phyloP scores from a whole-genome alignment of 1,140 invertebrate species.

The Melitaea cinxia region DNA sequence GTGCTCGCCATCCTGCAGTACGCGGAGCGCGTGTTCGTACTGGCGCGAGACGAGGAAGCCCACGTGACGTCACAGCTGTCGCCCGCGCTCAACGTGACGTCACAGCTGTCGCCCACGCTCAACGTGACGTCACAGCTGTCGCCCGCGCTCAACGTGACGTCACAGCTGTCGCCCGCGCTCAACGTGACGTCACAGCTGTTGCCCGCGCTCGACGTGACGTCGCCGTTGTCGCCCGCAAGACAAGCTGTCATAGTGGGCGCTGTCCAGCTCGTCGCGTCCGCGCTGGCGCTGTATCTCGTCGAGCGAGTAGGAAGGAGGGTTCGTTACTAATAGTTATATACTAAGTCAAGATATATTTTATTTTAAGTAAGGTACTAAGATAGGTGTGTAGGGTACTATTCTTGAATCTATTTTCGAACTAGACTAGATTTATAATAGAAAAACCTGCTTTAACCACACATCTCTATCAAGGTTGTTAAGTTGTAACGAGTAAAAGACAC shows the following conservation, averaged over 20 bases:
- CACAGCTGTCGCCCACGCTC: not conserved
- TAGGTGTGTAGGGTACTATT: too few species aligned
- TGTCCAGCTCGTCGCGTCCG: slow-evolving; percentile 26
- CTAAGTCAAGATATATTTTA: too few species aligned
- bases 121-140: slow-evolving; percentile 12
- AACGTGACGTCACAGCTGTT: slow-evolving; percentile 15
- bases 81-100: not conserved
- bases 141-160: slow-evolving; percentile 24
- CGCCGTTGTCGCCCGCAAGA: slow-evolving; percentile 23
- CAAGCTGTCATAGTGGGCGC: slow-evolving; percentile 20
- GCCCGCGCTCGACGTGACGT: too few species aligned
- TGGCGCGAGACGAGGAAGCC: slow-evolving; percentile 41
- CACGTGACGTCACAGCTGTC: not conserved
- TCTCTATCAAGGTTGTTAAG: too few species aligned
- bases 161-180: slow-evolving; percentile 23
- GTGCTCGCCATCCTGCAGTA: slow-evolving; percentile 62
- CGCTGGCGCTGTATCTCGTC: slow-evolving; percentile 27
- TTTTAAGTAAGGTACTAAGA: too few species aligned
- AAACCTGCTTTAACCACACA: too few species aligned
- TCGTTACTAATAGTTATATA: not conserved
- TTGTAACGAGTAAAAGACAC: too few species aligned
- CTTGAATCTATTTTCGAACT: too few species aligned
- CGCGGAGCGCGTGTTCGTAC: slow-evolving; percentile 57
- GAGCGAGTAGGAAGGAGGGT: slow-evolving; percentile 29
- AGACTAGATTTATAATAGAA: too few species aligned